Evolutionary conservation across 2,888 invertebrate species (phyloP).

Genomic region (Eumacrocentrus americanus): DNA sequence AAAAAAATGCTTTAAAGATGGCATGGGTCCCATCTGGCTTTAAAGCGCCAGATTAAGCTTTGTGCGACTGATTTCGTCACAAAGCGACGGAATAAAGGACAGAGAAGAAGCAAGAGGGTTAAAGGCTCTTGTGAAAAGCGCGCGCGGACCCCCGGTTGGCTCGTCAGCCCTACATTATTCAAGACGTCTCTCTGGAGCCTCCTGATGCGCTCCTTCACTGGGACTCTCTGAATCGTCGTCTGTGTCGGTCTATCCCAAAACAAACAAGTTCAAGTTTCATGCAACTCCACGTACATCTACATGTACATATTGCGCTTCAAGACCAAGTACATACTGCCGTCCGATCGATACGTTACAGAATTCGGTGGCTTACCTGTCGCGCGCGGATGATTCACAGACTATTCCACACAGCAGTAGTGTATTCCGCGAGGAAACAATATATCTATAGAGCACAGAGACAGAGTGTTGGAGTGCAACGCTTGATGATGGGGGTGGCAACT

Average conservation of each 20-base stretch:
- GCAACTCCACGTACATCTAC: background rate
- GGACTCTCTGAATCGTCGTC: no score
- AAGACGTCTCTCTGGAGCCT: background rate
- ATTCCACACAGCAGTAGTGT: background rate
- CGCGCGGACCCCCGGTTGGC: background rate
- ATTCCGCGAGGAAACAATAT: background rate
- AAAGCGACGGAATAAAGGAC: background rate
- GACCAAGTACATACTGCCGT: background rate
- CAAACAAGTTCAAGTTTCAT: background rate
- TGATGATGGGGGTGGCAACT: background rate
- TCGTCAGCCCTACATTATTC: conserved; percentile 4
- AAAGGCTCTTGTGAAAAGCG: background rate
- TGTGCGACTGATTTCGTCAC: no score
- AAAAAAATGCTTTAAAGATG: background rate
- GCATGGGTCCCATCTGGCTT: no score
- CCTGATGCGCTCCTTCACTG: background rate
- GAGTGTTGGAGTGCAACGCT: background rate
- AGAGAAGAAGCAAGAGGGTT: background rate
- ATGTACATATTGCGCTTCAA: background rate
- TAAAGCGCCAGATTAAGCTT: no score
- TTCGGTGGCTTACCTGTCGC: background rate
- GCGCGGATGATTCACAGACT: background rate
- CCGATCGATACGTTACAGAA: background rate
- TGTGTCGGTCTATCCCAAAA: background rate
- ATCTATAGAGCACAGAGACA: background rate